Evolutionary conservation across 2,113 vertebrate species (phyloP).

Genomic region (Periophthalmodon schlosseri): DNA sequence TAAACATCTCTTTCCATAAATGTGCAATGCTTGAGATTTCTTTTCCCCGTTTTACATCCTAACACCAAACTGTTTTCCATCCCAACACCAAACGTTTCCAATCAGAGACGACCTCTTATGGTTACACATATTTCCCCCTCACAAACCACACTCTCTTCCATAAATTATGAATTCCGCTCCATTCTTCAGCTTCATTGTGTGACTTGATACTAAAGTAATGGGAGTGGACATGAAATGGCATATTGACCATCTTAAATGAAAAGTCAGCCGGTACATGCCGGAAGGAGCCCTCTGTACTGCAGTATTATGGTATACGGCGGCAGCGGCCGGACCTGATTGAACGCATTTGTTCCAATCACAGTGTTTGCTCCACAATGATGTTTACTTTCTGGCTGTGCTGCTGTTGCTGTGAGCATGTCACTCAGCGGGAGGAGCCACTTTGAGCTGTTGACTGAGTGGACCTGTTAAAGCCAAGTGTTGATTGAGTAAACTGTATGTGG

Average conservation of each 20-base stretch:
- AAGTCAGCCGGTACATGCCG: too few species aligned
- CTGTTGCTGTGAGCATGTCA: not conserved
- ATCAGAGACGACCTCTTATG: not conserved
- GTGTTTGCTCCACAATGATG: constrained; percentile 15
- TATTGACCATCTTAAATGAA: too few species aligned
- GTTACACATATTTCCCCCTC: too few species aligned
- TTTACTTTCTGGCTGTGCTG: constrained; percentile 5
- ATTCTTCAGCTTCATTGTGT: not conserved
- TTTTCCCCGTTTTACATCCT: not conserved
- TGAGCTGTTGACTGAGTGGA: constrained; percentile 13
- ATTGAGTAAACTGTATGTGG: constrained; percentile 29
- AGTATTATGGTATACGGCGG: not conserved
- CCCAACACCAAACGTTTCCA: not conserved
- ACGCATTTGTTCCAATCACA: not conserved
- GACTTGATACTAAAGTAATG: not conserved
- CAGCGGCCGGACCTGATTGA: constrained; percentile 3
- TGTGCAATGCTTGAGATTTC: not conserved
- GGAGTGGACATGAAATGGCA: not conserved
- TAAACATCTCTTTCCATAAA: not conserved
- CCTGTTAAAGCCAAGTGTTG: constrained; percentile 24
- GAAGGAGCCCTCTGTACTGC: not conserved
- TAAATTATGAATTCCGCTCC: not conserved
- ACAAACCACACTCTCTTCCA: not conserved
- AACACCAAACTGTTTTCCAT: not conserved
- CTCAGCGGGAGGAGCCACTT: constrained; percentile 4